Conservation (phyloP, 2,113 vertebrate species). For the Thamnaconus septentrionalis region DNA sequence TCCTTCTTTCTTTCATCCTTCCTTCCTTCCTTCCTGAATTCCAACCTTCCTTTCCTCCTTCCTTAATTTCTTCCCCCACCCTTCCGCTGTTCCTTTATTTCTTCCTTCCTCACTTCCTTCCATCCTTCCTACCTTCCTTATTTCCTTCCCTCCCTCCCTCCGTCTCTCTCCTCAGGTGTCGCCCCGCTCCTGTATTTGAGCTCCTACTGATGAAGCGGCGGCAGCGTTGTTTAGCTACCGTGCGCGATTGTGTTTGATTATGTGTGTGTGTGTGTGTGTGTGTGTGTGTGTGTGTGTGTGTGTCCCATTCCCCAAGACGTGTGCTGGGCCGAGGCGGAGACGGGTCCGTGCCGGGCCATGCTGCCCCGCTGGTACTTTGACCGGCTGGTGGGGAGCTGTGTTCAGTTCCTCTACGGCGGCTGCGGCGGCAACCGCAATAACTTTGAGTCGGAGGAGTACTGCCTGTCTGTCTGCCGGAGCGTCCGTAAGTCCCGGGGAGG, state of each 20-base stretch:
- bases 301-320: constrained; percentile 90
- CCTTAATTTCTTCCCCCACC: background rate
- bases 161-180: no score
- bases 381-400: constrained; percentile 87
- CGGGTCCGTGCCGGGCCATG: constrained; percentile 93
- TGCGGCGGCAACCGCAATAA: constrained; percentile 99
- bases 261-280: background rate
- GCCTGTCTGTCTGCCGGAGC: constrained; percentile 96
- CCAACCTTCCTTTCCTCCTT: no score
- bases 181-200: no score
- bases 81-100: background rate
- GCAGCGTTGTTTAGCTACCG: no score
- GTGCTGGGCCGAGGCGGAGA: constrained; percentile 95
- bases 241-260: no score
- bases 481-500: constrained; percentile 87
- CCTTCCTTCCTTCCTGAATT: no score
- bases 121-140: no score
- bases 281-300: constrained; percentile 52
- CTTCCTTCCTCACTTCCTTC: background rate
- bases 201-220: no score
- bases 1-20: no score
- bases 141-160: no score
- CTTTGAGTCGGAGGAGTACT: constrained; percentile 98
- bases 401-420: constrained; percentile 97
- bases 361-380: constrained; percentile 99